A percentile compares a stretch with the other conserved stretches of the same genome.
Evolutionary conservation across 2,113 vertebrate species (phyloP).

Genomic region (Pelecanus crispus): DNA sequence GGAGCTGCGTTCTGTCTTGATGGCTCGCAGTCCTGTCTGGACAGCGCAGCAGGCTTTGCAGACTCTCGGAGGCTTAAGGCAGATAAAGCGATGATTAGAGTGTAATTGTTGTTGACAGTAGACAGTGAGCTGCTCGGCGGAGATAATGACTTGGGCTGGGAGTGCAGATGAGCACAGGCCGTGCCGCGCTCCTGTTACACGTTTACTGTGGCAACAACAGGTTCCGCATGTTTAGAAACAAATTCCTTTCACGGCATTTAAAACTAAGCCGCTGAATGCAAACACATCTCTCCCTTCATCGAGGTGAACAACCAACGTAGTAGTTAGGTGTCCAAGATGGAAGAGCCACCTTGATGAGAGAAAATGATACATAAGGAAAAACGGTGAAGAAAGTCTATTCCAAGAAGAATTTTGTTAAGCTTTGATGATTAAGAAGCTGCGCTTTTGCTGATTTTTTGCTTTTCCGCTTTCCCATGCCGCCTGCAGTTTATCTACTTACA

Average conservation of each 20-base stretch:
- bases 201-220: not conserved
- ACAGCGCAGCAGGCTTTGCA: not conserved
- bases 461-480: not conserved
- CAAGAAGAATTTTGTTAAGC: not conserved
- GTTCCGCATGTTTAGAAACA: not conserved
- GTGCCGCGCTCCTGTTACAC: not conserved
- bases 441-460: constrained; percentile 38
- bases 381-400: not conserved
- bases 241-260: constrained; percentile 22
- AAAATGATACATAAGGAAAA: constrained; percentile 20
- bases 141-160: not conserved
- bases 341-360: constrained; percentile 34
- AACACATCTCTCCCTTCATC: constrained; percentile 26
- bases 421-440: constrained; percentile 52
- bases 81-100: not conserved
- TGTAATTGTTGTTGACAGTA: constrained; percentile 14
- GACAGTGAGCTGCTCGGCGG: not conserved
- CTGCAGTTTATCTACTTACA: not conserved
- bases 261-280: not conserved
- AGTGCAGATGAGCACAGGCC: not conserved
- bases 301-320: not conserved
- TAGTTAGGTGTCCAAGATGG: not conserved
- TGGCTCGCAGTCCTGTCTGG: not conserved
- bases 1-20: not conserved
- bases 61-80: not conserved